Conservation (phyloP, 2,113 vertebrate species). For the Gymnarchus niloticus region DNA sequence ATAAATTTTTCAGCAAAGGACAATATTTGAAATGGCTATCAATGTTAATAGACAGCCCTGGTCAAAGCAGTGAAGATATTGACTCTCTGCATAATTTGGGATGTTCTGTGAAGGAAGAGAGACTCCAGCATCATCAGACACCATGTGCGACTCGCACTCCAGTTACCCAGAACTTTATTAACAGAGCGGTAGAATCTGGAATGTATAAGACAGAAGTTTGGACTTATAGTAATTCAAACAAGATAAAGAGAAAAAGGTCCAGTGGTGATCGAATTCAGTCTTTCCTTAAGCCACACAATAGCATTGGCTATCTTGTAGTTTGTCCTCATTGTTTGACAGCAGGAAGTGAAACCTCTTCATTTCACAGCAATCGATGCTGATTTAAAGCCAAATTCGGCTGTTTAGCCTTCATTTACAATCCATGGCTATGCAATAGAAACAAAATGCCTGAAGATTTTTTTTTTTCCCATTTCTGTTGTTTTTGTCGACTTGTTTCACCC, state of each 20-base stretch:
- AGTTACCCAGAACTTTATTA: background rate
- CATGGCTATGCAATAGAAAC: slow-evolving; percentile 18
- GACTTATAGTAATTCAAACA: background rate
- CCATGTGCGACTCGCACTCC: slow-evolving; percentile 2
- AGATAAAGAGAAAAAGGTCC: background rate
- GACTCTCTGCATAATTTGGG: slow-evolving; percentile 21
- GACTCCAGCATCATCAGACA: background rate
- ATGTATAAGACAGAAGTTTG: background rate
- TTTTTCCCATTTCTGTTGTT: slow-evolving; percentile 30
- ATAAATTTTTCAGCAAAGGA: background rate
- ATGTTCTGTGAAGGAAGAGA: background rate
- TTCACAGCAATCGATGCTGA: background rate
- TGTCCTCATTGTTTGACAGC: background rate
- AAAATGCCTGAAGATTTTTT: slow-evolving; percentile 33
- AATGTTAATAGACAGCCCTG: slow-evolving; percentile 3
- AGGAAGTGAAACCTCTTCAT: background rate
- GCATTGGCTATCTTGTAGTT: background rate
- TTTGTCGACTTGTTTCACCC: slow-evolving; percentile 36
- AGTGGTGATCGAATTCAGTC: background rate
- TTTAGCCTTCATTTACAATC: slow-evolving; percentile 30
- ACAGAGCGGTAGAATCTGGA: background rate
- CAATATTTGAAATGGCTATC: slow-evolving; percentile 27
- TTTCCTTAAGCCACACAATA: background rate
- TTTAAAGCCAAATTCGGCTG: slow-evolving; percentile 24
- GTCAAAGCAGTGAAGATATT: slow-evolving; percentile 15